Base-by-base conservation (phyloP, 2,113 vertebrate species). In the Ranitomeya variabilis region DNA sequence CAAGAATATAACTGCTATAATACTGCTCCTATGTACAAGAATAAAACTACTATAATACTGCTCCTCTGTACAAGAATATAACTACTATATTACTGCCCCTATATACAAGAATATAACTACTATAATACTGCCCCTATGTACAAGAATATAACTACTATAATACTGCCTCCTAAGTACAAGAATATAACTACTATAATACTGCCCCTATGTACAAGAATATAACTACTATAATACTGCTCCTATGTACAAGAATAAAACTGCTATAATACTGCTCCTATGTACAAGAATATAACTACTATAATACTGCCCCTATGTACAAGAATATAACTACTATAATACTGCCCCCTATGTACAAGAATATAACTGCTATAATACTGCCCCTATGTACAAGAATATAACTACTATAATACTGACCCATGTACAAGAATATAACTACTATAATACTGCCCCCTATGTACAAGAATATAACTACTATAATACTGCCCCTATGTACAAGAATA, bases 31-130 rank as follows among this genome's bases (percentile, higher is more conserved):
- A 66, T 66, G 21, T 66, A 66, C 64, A 66, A 23, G 64, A 66
- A 66, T 69, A 69, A 26, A 69, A 69, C 67, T 69, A 69, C 67
- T 69, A 69, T 69, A 69, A 69, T 69, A 69, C 67, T 69, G 67
- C 67, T 26, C 67, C n/a, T 69, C 26, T 69, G 12, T 69, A 69
- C 67, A 69, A 69, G 67, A 69, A 69, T 73, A 73, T 73, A 73
- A 73, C 69, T 73, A 18, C 69, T 73, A 73, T 73, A 73, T 37
- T 73, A 37, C 69, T 73, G 26, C 69, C 8, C 69, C 13, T n/a
- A 69, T 69, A 10, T 60, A 60, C 54, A 2, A 55, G 54, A 55
- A 55, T 55, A 55, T 55, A 55, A 55, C 54, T 55, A 11, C 54
- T 55, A 55, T 55, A 55, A 55, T 55, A 55, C 54, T 55, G 54